Evolutionary conservation across 2,888 invertebrate species (phyloP).

Genomic region (Polydrusus pterygomalis): DNA sequence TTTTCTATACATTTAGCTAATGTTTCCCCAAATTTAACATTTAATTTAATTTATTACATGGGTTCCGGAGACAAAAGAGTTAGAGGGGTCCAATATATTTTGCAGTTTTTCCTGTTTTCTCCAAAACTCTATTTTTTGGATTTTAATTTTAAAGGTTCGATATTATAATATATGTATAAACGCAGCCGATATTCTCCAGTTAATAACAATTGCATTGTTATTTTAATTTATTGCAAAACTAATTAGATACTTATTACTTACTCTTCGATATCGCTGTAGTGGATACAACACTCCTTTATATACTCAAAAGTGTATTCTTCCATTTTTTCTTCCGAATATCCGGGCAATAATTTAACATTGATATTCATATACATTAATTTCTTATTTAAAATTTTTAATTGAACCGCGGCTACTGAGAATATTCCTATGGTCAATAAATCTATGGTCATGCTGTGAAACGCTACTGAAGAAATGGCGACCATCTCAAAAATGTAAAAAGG

Average conservation of each 20-base stretch:
- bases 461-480: conserved; percentile 4
- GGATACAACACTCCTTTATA: conserved; percentile 42
- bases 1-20: too few relatives aligned
- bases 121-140: too few relatives aligned
- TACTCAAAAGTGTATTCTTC: conserved; percentile 32
- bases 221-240: too few relatives aligned
- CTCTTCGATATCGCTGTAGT: conserved; percentile 49
- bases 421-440: conserved; percentile 37
- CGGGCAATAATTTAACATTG: conserved; percentile 12
- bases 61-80: too few relatives aligned
- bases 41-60: too few relatives aligned
- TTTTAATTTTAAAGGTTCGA: too few relatives aligned
- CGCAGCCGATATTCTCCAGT: too few relatives aligned
- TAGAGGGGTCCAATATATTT: too few relatives aligned
- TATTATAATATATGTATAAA: too few relatives aligned
- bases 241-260: conserved; percentile 21
- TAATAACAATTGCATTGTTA: too few relatives aligned
- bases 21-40: too few relatives aligned
- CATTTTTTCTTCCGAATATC: not conserved
- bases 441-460: conserved; percentile 28
- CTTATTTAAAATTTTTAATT: conserved; percentile 44
- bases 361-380: conserved; percentile 37
- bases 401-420: conserved; percentile 29
- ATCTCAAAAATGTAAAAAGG: conserved; percentile 43
- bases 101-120: too few relatives aligned